Percentiles rank a stretch among this genome's conserved stretches.
Evolutionary conservation across 2,797 vertebrate genomes (phyloP).

Genomic region (Chiloscyllium punctatum): DNA sequence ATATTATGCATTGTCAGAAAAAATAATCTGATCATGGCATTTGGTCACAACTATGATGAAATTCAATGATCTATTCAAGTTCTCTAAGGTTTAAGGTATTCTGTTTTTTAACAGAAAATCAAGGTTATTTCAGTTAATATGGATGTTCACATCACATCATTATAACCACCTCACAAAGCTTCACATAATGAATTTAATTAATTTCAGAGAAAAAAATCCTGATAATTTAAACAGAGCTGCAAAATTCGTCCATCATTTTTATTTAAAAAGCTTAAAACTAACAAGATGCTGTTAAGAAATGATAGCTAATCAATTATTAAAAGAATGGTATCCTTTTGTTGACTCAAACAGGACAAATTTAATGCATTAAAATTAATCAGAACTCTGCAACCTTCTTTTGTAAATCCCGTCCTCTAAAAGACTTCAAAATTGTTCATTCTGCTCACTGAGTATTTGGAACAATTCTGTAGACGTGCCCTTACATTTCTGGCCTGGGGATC

Average conservation of each 20-base stretch:
- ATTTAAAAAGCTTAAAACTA: background rate
- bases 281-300: background rate
- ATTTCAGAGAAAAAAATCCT: slow-evolving; percentile 6
- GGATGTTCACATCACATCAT: slow-evolving; percentile 2
- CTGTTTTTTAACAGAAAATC: background rate
- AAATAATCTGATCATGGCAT: background rate
- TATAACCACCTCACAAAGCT: background rate
- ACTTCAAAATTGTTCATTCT: slow-evolving; percentile 24
- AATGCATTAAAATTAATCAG: background rate
- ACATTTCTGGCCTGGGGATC: background rate
- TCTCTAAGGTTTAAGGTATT: slow-evolving; percentile 13
- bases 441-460: background rate
- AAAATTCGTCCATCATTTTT: background rate
- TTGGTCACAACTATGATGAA: background rate
- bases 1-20: background rate
- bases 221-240: background rate
- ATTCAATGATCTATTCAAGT: background rate
- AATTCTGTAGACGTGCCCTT: background rate
- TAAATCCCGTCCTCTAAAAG: background rate
- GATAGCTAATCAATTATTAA: background rate
- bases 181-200: slow-evolving; percentile 10
- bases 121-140: slow-evolving; percentile 6
- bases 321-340: background rate
- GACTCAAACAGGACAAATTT: background rate
- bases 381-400: background rate